A percentile compares a stretch with the other conserved stretches of the same genome.
Evolutionary conservation across 2,113 vertebrate species (phyloP).

Genomic region (Nothocercus nigrocapillus): DNA sequence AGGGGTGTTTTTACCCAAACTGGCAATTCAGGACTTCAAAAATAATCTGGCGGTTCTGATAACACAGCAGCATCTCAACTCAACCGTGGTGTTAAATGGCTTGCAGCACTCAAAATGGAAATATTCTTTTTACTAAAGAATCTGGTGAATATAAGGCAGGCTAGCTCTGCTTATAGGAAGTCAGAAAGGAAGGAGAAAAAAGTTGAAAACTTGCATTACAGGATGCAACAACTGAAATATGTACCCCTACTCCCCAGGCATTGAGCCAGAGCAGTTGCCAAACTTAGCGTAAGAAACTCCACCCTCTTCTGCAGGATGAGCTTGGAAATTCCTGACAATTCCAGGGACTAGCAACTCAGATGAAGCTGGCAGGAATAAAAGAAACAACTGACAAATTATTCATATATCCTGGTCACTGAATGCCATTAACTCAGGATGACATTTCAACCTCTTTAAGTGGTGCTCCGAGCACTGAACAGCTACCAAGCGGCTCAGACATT

Average conservation of each 20-base stretch:
- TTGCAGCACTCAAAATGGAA: neutral
- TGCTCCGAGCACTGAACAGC: neutral
- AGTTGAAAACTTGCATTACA: slow-evolving; percentile 5
- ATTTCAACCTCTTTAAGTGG: neutral
- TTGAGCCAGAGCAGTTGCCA: neutral
- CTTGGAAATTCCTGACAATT: slow-evolving; percentile 43
- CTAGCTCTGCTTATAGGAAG: slow-evolving; percentile 15
- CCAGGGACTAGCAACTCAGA: neutral
- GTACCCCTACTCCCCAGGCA: neutral
- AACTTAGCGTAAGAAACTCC: slow-evolving; percentile 25
- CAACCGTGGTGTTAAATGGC: neutral
- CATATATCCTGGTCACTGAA: neutral
- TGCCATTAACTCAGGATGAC: neutral
- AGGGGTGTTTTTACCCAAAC: neutral
- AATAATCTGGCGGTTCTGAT: neutral
- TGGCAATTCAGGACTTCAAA: neutral
- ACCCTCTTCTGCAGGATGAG: slow-evolving; percentile 39
- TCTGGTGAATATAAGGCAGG: slow-evolving; percentile 2
- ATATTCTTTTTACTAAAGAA: neutral
- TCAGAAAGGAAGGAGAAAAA: neutral
- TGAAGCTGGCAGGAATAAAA: slow-evolving; percentile 19
- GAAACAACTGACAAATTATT: neutral
- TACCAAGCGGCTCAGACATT: neutral
- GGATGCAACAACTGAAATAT: slow-evolving; percentile 31
- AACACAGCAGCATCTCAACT: neutral